These are phyloP conservation scores for Episyrphus balteatus DNA, from an alignment of 1,140 invertebrate genomes.

Conservation along the genomic window DNA sequence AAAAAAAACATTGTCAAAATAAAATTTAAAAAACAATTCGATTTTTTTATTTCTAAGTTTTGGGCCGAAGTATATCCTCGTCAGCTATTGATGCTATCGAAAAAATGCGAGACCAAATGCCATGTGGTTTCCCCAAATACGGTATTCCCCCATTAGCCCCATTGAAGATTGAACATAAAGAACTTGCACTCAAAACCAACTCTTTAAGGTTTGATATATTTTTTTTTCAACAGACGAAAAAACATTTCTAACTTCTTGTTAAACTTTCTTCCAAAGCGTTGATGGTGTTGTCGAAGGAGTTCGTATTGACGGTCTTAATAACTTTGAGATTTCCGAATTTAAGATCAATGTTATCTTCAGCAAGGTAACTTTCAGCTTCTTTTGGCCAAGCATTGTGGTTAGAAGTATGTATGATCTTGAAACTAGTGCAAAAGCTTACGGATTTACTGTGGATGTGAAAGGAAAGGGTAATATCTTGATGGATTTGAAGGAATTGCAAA, in stretches of 20 bases:
- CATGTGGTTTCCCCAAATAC: conserved; percentile 24
- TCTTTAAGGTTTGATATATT: conserved; percentile 9
- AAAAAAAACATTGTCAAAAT: no score
- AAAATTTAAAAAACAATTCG: no score
- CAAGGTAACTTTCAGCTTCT: conserved; percentile 29
- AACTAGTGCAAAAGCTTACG: conserved; percentile 22
- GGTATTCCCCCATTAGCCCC: conserved; percentile 31
- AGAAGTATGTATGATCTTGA: conserved; percentile 25
- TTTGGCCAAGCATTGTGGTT: conserved; percentile 25
- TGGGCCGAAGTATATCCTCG: conserved; percentile 10
- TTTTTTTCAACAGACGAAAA: neutral
- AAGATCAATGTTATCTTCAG: conserved; percentile 28
- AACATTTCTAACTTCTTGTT: neutral
- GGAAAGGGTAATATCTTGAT: conserved; percentile 29
- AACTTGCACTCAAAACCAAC: conserved; percentile 19
- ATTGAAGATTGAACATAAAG: conserved; percentile 18
- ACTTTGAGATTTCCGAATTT: conserved; percentile 30
- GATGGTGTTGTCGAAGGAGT: conserved; percentile 25
- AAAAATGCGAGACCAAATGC: conserved; percentile 24
- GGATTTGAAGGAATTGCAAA: conserved; percentile 25
- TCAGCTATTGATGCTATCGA: conserved; percentile 16
- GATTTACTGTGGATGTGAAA: conserved; percentile 29
- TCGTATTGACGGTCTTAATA: conserved; percentile 28
- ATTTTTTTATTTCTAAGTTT: no score
- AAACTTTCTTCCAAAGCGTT: neutral